These are phyloP conservation scores for Stenolophus ochropezus DNA, from an alignment of 2,888 invertebrate genomes.

Conservation along the genomic window DNA sequence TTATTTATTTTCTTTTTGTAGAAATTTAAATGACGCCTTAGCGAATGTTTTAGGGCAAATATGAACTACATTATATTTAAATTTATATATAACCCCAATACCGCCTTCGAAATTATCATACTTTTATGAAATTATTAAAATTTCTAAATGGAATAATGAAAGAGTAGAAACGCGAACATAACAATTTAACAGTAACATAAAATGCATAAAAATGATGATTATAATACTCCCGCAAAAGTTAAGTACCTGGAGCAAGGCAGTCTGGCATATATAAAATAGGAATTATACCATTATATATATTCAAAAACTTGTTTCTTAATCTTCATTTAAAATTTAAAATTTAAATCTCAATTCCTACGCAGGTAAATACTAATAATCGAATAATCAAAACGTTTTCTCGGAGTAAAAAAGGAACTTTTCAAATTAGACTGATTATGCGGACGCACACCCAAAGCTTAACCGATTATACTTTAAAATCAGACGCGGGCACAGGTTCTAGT, in stretches of 20 bases:
- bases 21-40: too few relatives aligned
- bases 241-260: not conserved
- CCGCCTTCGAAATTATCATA: too few relatives aligned
- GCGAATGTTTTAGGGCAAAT: too few relatives aligned
- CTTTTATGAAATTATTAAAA: too few relatives aligned
- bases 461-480: conserved; percentile 50
- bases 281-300: conserved; percentile 7
- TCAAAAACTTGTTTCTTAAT: conserved; percentile 4
- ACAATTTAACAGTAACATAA: not conserved
- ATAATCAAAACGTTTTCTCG: conserved; percentile 26
- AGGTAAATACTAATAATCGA: conserved; percentile 40
- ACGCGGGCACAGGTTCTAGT: conserved; percentile 17
- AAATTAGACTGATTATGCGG: conserved; percentile 22
- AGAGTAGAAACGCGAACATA: not conserved
- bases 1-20: too few relatives aligned
- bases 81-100: too few relatives aligned
- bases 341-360: conserved; percentile 12
- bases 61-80: too few relatives aligned
- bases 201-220: not conserved
- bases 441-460: conserved; percentile 31
- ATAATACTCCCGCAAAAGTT: not conserved
- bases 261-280: not conserved
- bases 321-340: conserved; percentile 12
- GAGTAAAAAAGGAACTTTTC: conserved; percentile 9
- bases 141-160: too few relatives aligned